Conservation (phyloP, 2,113 vertebrate genomes). For the Alces alces region DNA sequence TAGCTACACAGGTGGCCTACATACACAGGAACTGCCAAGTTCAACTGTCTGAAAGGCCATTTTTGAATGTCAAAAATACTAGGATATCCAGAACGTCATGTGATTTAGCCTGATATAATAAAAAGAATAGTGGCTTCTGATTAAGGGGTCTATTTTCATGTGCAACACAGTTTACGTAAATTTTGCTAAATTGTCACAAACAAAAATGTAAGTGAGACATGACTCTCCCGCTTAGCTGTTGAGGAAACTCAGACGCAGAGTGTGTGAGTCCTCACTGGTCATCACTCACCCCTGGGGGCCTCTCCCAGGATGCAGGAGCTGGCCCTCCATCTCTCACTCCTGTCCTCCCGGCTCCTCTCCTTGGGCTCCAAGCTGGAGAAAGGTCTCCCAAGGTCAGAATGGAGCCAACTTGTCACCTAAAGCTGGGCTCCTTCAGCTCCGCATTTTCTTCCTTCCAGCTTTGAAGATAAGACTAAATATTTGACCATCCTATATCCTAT, state of each 20-base stretch:
- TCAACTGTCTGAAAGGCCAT: accelerated
- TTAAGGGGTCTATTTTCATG: accelerated
- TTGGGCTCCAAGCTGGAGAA: no score
- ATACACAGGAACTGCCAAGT: accelerated
- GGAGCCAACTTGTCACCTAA: accelerated
- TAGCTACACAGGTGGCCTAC: accelerated
- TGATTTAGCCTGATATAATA: accelerated
- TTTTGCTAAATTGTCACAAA: neutral
- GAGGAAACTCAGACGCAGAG: accelerated
- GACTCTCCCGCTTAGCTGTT: accelerated
- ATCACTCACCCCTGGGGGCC: accelerated
- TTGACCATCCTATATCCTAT: no score
- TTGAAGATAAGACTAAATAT: neutral
- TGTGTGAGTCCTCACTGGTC: accelerated
- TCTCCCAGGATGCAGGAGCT: accelerated
- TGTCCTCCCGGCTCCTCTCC: accelerated
- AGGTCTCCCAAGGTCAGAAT: accelerated
- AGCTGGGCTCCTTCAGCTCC: accelerated
- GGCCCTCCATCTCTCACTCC: neutral
- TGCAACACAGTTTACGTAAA: accelerated
- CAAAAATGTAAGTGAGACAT: accelerated
- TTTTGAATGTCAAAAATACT: accelerated
- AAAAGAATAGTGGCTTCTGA: accelerated
- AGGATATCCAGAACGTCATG: accelerated
- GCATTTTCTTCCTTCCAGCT: neutral